Percentiles rank a stretch among this genome's conserved stretches.
These are phyloP conservation scores for Dermatemys mawii DNA, from an alignment of 2,113 vertebrate species.

Conservation along the genomic window DNA sequence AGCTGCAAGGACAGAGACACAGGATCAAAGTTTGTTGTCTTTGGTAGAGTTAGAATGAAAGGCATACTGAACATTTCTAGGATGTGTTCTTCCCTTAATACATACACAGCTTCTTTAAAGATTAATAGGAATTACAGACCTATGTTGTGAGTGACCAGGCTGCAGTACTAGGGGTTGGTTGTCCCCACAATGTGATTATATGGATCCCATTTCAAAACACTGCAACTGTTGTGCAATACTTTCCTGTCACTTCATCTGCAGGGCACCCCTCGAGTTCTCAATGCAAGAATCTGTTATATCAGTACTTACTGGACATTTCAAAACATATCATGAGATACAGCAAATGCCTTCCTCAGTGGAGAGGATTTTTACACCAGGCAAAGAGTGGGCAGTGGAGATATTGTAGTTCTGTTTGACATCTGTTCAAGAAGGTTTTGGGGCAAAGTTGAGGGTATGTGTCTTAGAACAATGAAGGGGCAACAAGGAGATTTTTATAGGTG, in stretches of 20 bases:
- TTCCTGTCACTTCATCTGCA: not conserved
- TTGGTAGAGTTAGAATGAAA: not conserved
- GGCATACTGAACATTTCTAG: not conserved
- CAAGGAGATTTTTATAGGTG: not conserved
- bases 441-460: not conserved
- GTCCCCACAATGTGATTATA: not conserved
- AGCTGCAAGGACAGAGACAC: not conserved
- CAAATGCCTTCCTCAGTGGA: not conserved
- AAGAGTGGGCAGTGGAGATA: not conserved
- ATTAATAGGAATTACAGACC: not conserved
- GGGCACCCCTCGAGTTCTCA: not conserved
- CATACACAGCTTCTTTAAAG: not conserved
- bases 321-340: not conserved
- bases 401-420: not conserved
- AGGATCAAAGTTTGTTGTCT: not conserved
- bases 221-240: not conserved
- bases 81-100: not conserved
- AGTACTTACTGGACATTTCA: not conserved
- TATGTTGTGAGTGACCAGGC: not conserved
- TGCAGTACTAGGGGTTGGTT: accelerated
- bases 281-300: accelerated
- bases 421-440: not conserved
- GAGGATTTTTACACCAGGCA: not conserved
- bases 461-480: not conserved
- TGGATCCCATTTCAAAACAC: not conserved